Evolutionary conservation across 2,797 vertebrate genomes (phyloP).

Genomic region (Channa striata): DNA sequence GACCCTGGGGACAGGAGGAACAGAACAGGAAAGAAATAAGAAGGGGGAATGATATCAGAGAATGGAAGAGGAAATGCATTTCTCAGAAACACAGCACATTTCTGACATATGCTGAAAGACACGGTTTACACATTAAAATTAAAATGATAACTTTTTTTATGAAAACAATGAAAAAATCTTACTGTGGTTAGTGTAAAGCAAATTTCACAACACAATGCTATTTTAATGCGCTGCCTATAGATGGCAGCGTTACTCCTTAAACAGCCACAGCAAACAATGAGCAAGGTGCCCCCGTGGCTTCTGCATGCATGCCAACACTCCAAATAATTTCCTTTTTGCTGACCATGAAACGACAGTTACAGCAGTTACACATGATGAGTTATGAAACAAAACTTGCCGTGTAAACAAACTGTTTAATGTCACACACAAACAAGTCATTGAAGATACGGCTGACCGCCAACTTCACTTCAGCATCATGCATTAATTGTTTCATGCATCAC

Average conservation of each 20-base stretch:
- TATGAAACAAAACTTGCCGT: conserved; percentile 15
- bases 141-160: conserved; percentile 21
- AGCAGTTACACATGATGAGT: neutral
- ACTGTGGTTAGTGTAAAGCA: conserved; percentile 12
- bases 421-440: conserved; percentile 43
- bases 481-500: conserved; percentile 83
- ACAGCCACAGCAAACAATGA: conserved; percentile 28
- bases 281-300: conserved; percentile 31
- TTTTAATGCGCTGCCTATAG: conserved; percentile 56
- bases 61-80: neutral
- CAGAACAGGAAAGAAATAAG: conserved; percentile 8
- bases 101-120: conserved; percentile 6
- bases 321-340: conserved; percentile 27
- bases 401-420: conserved; percentile 38
- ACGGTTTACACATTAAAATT: conserved; percentile 1
- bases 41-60: neutral
- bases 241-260: conserved; percentile 60
- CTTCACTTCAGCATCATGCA: conserved; percentile 74
- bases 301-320: conserved; percentile 33
- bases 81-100: neutral
- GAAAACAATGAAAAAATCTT: conserved; percentile 11
- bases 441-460: conserved; percentile 46
- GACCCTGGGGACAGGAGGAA: conserved; percentile 80
- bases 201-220: conserved; percentile 51
- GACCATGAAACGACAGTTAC: conserved; percentile 13